These are phyloP conservation scores for Aselliscus stoliczkanus DNA, from an alignment of 2,797 vertebrate species.

Conservation along the genomic window DNA sequence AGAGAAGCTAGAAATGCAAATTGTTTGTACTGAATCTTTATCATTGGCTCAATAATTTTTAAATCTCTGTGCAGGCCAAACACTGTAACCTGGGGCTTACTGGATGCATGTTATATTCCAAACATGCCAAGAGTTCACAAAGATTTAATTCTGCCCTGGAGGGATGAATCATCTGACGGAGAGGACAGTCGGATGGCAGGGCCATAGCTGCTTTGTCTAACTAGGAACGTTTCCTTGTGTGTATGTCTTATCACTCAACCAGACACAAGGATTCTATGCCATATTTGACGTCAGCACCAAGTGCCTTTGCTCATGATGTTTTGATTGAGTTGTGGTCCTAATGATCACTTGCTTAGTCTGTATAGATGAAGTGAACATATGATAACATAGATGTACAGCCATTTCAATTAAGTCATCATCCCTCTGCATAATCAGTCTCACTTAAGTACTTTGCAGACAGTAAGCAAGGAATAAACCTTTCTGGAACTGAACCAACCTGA, in stretches of 20 bases:
- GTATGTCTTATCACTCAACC: background rate
- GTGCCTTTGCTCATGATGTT: background rate
- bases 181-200: background rate
- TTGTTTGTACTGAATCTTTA: conserved; percentile 9
- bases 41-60: background rate
- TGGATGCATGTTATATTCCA: background rate
- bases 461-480: background rate
- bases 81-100: background rate
- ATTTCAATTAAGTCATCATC: background rate
- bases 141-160: background rate
- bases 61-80: background rate
- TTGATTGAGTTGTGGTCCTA: background rate
- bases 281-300: background rate
- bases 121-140: background rate
- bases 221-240: background rate
- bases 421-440: background rate
- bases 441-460: background rate
- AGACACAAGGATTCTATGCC: background rate
- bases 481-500: background rate
- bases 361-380: background rate
- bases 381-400: background rate
- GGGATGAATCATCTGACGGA: background rate
- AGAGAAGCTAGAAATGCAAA: background rate
- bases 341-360: background rate
- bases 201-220: background rate